phyloP scores from a whole-genome alignment of 1,140 invertebrate genomes.

The Pemphigus obesinymphae region DNA sequence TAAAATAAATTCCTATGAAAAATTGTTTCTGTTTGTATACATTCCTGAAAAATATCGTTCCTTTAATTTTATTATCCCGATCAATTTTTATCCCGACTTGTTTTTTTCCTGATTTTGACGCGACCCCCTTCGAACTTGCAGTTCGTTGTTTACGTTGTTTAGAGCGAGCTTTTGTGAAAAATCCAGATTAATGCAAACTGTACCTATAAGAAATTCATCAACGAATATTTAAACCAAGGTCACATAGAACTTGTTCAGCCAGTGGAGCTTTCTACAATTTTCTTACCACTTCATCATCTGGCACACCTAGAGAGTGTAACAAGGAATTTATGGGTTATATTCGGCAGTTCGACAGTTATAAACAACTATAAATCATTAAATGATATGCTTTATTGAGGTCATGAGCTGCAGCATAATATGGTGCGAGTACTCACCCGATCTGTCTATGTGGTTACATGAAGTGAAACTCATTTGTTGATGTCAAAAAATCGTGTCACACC shows the following conservation, averaged over 20 bases:
- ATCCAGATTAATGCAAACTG: neutral
- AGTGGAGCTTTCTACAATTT: neutral
- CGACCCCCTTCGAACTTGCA: too few species aligned
- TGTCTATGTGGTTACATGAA: slow-evolving; percentile 43
- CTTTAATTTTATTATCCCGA: too few species aligned
- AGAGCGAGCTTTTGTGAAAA: neutral
- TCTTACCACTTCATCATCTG: neutral
- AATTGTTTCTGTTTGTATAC: too few species aligned
- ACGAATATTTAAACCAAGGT: neutral
- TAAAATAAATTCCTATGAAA: too few species aligned
- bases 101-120: too few species aligned
- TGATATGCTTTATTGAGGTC: slow-evolving; percentile 46
- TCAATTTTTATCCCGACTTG: too few species aligned
- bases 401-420: slow-evolving; percentile 48
- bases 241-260: neutral
- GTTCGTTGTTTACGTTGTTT: too few species aligned
- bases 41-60: too few species aligned
- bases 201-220: neutral
- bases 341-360: neutral
- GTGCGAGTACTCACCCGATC: slow-evolving; percentile 48
- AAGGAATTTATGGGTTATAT: neutral
- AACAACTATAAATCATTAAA: slow-evolving; percentile 44
- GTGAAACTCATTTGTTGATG: slow-evolving; percentile 37
- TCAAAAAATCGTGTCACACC: slow-evolving; percentile 50
- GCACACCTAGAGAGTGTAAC: neutral